These are phyloP conservation scores for Anoplophora glabripennis DNA, from an alignment of 1,140 invertebrate species.

Conservation along the genomic window DNA sequence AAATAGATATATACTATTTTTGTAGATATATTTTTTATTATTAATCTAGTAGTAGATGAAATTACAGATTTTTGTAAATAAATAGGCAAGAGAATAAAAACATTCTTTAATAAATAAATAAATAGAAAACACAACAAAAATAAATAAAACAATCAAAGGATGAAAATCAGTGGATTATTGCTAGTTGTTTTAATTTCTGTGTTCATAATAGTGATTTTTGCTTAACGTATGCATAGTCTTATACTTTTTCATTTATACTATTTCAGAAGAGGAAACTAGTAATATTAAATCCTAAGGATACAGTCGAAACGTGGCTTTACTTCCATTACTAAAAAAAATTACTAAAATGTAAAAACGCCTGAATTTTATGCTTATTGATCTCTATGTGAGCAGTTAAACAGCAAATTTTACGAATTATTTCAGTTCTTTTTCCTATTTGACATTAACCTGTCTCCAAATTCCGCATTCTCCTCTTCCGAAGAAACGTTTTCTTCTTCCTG, in stretches of 20 bases:
- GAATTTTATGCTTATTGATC: no score
- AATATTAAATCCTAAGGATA: no score
- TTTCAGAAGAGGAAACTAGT: no score
- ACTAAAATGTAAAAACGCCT: no score
- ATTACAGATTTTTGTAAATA: constrained; percentile 2
- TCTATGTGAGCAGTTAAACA: no score
- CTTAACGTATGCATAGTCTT: no score
- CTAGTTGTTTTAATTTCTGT: no score
- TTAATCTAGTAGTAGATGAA: constrained; percentile 3
- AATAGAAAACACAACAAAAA: constrained; percentile 7
- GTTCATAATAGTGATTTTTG: no score
- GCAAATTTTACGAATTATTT: neutral
- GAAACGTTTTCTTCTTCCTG: constrained; percentile 20
- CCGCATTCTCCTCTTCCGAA: constrained; percentile 1
- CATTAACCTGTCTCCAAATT: constrained; percentile 22
- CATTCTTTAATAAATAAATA: constrained; percentile 14
- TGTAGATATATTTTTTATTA: neutral
- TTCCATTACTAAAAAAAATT: no score
- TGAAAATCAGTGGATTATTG: no score
- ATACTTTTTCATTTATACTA: no score
- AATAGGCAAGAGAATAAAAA: constrained; percentile 9
- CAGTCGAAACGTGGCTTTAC: no score
- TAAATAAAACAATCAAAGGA: neutral
- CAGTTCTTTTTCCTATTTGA: constrained; percentile 17
- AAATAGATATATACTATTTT: neutral